These are phyloP conservation scores for Poicephalus meyeri DNA, from an alignment of 2,113 vertebrate species.

Conservation along the genomic window DNA sequence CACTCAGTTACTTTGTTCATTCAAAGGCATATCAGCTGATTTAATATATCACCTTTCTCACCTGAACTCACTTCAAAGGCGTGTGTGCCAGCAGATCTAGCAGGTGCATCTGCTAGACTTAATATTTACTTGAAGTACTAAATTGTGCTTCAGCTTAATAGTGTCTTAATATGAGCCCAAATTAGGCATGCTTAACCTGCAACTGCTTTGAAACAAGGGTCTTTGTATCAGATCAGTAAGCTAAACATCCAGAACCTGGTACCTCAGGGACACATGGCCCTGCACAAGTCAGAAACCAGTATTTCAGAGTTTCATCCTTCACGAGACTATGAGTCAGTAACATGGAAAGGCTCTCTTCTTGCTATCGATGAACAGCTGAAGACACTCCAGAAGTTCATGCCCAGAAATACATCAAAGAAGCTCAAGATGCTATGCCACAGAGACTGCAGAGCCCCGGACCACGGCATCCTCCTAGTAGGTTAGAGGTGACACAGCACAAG, in stretches of 20 bases:
- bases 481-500: not conserved
- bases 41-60: not conserved
- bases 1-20: not conserved
- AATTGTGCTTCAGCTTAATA: not conserved
- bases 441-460: not conserved
- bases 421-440: not conserved
- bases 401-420: not conserved
- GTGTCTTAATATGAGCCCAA: not conserved
- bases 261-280: not conserved
- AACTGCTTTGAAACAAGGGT: not conserved
- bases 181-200: not conserved
- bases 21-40: not conserved
- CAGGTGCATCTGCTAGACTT: not conserved
- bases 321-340: not conserved
- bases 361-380: constrained; percentile 12
- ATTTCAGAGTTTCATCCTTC: not conserved
- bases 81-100: not conserved
- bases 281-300: not conserved
- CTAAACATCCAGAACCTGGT: not conserved
- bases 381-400: not conserved
- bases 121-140: not conserved
- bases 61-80: not conserved
- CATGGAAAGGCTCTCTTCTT: not conserved
- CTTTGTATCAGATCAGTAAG: not conserved
- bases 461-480: not conserved